Percentiles rank a stretch among this genome's conserved stretches.
Evolutionary conservation across 2,797 vertebrate species (phyloP).

Genomic region (Rousettus madagascariensis): DNA sequence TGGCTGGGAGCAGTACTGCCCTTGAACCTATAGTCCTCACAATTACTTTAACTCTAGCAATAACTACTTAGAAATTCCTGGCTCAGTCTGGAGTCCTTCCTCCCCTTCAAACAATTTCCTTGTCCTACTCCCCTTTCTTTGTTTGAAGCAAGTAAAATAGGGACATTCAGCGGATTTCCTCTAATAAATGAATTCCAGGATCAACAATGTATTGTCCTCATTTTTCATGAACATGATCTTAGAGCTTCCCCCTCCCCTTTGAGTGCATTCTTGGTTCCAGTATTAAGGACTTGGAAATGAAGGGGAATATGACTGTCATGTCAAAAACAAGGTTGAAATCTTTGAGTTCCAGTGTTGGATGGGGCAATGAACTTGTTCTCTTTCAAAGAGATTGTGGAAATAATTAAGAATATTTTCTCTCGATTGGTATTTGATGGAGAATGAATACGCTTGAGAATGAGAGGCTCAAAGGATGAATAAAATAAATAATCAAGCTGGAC

Average conservation of each 20-base stretch:
- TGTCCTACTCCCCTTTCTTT: not conserved
- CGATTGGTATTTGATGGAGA: not conserved
- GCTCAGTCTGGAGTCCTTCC: not conserved
- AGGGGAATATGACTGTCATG: not conserved
- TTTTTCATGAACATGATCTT: not conserved
- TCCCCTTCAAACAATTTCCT: not conserved
- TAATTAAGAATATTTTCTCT: not conserved
- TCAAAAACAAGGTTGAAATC: not conserved
- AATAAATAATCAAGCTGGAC: not conserved
- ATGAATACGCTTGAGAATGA: not conserved
- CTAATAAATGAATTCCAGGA: not conserved
- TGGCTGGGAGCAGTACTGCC: not conserved
- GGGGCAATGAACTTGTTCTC: not conserved
- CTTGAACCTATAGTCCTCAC: not conserved
- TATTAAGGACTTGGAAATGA: not conserved
- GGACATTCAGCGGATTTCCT: not conserved
- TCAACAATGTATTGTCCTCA: not conserved
- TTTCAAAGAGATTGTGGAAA: not conserved
- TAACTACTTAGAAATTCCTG: not conserved
- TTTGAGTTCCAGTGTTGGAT: not conserved
- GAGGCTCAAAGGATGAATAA: not conserved
- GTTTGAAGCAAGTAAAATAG: constrained; percentile 17
- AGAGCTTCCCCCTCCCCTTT: not conserved
- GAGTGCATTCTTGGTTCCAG: not conserved
- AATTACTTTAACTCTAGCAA: not conserved